Evolutionary conservation across 1,140 invertebrate genomes (phyloP).

Genomic region (Halyomorpha halys): DNA sequence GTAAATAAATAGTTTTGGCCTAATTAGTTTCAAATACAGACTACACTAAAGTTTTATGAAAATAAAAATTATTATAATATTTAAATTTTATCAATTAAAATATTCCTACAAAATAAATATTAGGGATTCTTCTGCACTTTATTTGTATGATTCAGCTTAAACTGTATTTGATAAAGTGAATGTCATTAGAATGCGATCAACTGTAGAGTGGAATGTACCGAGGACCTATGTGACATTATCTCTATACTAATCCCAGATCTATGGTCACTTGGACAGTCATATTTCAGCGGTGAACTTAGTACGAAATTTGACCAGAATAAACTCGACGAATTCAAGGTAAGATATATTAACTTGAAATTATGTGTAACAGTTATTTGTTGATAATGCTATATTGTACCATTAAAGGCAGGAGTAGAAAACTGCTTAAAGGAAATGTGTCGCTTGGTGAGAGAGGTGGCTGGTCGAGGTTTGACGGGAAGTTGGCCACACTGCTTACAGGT

Average conservation of each 20-base stretch:
- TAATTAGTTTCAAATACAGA: too few species aligned
- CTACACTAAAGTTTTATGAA: too few species aligned
- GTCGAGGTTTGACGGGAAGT: neutral
- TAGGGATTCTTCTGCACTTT: too few species aligned
- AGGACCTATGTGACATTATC: slow-evolving; percentile 59
- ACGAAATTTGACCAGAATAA: slow-evolving; percentile 57
- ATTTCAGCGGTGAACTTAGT: slow-evolving; percentile 74
- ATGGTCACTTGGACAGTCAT: slow-evolving; percentile 81
- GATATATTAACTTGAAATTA: slow-evolving; percentile 17
- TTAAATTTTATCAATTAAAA: too few species aligned
- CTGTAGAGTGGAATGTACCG: slow-evolving; percentile 54
- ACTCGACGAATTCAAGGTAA: slow-evolving; percentile 59
- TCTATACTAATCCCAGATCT: slow-evolving; percentile 65
- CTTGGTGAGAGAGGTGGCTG: slow-evolving; percentile 8
- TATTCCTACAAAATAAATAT: too few species aligned
- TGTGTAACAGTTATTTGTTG: too few species aligned
- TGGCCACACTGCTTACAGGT: slow-evolving; percentile 1
- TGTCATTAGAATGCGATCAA: neutral
- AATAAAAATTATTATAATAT: too few species aligned
- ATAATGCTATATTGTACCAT: neutral
- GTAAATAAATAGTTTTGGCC: too few species aligned
- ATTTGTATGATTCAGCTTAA: too few species aligned
- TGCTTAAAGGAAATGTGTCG: slow-evolving; percentile 24
- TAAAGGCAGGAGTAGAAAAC: slow-evolving; percentile 25
- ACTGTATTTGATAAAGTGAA: too few species aligned